Percentiles rank a stretch among this genome's conserved stretches.
These are phyloP conservation scores for Zaprionus vittiger DNA, from an alignment of 1,140 invertebrate species.

Conservation along the genomic window DNA sequence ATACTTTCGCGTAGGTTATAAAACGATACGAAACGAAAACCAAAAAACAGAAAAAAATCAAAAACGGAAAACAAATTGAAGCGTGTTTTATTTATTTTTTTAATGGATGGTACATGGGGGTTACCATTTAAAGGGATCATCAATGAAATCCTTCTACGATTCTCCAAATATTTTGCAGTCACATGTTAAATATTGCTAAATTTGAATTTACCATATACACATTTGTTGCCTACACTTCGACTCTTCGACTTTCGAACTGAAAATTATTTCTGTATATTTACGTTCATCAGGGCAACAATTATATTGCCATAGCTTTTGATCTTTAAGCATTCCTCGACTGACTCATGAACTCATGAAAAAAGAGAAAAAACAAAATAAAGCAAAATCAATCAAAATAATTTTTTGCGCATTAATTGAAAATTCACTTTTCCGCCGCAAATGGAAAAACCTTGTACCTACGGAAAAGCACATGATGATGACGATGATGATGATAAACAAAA, in stretches of 20 bases:
- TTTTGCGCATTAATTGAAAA: constrained; percentile 31
- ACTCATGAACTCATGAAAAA: constrained; percentile 42
- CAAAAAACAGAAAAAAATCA: constrained; percentile 34
- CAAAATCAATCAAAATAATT: constrained; percentile 31
- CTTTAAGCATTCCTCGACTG: constrained; percentile 26
- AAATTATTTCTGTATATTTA: constrained; percentile 12
- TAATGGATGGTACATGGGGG: not conserved
- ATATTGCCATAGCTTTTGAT: constrained; percentile 38
- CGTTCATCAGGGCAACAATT: constrained; percentile 13
- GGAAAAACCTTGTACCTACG: constrained; percentile 9
- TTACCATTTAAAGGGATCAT: not conserved
- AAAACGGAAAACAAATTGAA: constrained; percentile 38
- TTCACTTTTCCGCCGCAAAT: constrained; percentile 29
- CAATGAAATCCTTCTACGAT: not conserved
- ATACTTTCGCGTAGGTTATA: constrained; percentile 47
- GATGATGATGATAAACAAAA: constrained; percentile 62
- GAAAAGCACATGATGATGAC: constrained; percentile 26
- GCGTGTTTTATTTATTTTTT: constrained; percentile 32
- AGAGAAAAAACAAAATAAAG: constrained; percentile 41
- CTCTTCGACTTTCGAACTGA: not conserved
- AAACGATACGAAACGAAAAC: constrained; percentile 30
- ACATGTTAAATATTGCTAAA: not conserved
- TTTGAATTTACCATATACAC: not conserved
- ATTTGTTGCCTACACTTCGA: not conserved
- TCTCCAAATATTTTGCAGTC: not conserved